phyloP scores from a whole-genome alignment of 2,888 invertebrate species.

The Chrysodeixis includens region DNA sequence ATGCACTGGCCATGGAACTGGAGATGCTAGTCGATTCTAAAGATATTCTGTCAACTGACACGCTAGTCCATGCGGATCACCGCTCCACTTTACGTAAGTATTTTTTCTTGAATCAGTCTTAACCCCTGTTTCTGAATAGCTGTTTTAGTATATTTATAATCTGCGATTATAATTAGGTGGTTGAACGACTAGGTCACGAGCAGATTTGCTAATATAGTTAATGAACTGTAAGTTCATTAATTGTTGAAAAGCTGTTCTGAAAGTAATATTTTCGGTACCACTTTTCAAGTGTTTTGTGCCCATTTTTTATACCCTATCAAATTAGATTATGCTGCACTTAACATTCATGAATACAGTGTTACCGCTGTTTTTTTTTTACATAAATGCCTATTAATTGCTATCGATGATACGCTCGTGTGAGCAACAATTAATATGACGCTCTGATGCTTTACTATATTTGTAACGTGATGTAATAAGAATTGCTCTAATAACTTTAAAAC shows the following conservation, averaged over 20 bases:
- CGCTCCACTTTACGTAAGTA: conserved; percentile 75
- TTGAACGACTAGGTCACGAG: background rate
- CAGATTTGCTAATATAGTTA: too few relatives aligned
- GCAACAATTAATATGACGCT: conserved; percentile 13
- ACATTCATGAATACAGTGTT: background rate
- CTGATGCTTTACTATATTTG: conserved; percentile 27
- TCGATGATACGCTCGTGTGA: conserved; percentile 33
- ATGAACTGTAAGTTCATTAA: too few relatives aligned
- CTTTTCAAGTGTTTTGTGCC: too few relatives aligned
- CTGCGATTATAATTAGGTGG: background rate
- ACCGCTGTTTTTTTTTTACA: background rate
- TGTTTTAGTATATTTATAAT: background rate
- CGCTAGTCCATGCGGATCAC: conserved; percentile 90
- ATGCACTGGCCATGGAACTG: conserved; percentile 75
- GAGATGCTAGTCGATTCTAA: conserved; percentile 84
- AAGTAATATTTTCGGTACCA: too few relatives aligned
- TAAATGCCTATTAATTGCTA: conserved; percentile 30
- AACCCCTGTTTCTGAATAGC: background rate
- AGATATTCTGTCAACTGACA: conserved; percentile 90
- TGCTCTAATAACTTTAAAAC: background rate
- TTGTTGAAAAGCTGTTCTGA: too few relatives aligned
- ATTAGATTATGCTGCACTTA: background rate
- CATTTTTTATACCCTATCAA: background rate
- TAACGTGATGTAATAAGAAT: conserved; percentile 9
- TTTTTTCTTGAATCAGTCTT: background rate